phyloP scores from a whole-genome alignment of 2,113 vertebrate genomes.

The Vombatus ursinus region DNA sequence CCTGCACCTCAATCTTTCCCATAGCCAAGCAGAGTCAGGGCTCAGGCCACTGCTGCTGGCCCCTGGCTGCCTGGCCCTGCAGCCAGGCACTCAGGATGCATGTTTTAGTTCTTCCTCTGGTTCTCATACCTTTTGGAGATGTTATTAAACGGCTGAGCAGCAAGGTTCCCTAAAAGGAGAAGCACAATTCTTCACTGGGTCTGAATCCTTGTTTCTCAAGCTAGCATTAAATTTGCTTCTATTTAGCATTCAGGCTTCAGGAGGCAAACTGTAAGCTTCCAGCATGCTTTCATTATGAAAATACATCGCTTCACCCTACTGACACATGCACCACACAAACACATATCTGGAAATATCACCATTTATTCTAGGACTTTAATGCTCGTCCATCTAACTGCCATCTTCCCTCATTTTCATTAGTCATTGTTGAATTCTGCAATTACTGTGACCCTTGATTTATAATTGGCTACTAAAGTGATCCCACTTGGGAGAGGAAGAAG shows the following conservation, averaged over 20 bases:
- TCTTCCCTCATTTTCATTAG: constrained; percentile 66
- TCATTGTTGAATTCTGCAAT: constrained; percentile 67
- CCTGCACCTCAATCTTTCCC: not conserved
- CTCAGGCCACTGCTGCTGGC: not conserved
- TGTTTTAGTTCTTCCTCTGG: not conserved
- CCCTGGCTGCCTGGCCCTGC: not conserved
- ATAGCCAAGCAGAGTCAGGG: not conserved
- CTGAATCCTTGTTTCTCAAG: not conserved
- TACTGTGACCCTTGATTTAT: constrained; percentile 68
- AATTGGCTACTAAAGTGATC: constrained; percentile 53
- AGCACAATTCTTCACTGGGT: not conserved
- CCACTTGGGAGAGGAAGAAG: constrained; percentile 40
- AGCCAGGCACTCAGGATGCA: not conserved
- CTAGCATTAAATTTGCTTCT: not conserved
- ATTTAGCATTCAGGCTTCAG: not conserved
- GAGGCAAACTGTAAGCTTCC: not conserved
- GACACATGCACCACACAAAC: not conserved
- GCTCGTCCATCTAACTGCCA: not conserved
- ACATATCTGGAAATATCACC: constrained; percentile 36
- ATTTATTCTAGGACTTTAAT: constrained; percentile 40
- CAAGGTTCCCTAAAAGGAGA: constrained; percentile 15
- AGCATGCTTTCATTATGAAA: not conserved
- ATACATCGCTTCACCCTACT: not conserved
- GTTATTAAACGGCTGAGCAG: not conserved
- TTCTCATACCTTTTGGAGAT: not conserved